Percentiles rank a stretch among this genome's conserved stretches.
phyloP scores from a whole-genome alignment of 2,113 vertebrate species.

The Willisornis vidua region DNA sequence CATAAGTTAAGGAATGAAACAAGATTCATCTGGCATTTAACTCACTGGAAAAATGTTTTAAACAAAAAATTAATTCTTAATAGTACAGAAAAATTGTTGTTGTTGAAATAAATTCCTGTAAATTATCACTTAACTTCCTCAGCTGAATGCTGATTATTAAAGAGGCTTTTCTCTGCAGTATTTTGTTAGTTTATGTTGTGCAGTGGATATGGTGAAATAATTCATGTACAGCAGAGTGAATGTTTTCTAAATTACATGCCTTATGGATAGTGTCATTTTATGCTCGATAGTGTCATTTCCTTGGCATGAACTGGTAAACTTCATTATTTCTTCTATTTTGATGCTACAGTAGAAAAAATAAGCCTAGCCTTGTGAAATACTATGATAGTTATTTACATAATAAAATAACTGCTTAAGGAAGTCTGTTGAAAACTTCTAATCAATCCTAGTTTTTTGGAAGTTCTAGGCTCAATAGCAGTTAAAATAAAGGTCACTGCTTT shows the following conservation, averaged over 20 bases:
- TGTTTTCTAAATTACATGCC: background rate
- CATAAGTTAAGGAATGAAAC: background rate
- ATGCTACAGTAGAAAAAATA: background rate
- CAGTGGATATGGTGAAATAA: background rate
- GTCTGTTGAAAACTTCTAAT: background rate
- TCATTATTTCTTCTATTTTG: background rate
- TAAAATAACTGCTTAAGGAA: background rate
- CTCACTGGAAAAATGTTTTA: background rate
- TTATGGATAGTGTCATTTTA: background rate
- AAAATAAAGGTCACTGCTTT: background rate
- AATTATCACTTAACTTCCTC: background rate
- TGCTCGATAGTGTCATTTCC: background rate
- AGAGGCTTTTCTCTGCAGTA: background rate
- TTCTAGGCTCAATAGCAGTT: background rate
- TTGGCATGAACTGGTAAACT: background rate
- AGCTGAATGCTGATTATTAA: background rate
- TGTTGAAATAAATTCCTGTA: background rate
- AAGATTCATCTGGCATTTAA: background rate
- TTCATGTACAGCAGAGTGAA: background rate
- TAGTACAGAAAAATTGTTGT: background rate
- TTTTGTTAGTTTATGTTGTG: background rate
- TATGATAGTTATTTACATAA: background rate
- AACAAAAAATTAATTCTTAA: background rate
- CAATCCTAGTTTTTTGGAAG: background rate
- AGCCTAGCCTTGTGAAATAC: background rate